Percentiles rank a stretch among this genome's conserved stretches.
phyloP scores from a whole-genome alignment of 2,888 invertebrate genomes.

The Volucella inanis region DNA sequence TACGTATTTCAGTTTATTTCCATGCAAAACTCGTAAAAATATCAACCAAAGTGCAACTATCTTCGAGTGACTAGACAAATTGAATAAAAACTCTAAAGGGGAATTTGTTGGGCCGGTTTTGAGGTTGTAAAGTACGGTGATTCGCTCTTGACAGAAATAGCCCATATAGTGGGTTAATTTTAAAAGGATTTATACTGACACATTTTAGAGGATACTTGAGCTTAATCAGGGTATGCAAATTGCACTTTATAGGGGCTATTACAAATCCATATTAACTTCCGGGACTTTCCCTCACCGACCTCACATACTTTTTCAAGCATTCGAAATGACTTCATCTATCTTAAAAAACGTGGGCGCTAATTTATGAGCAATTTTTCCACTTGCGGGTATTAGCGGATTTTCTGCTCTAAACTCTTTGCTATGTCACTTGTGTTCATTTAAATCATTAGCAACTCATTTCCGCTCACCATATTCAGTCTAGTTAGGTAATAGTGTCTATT shows the following conservation, averaged over 20 bases:
- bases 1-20: conserved; percentile 11
- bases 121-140: background rate
- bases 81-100: conserved; percentile 21
- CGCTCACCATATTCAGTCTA: conserved; percentile 17
- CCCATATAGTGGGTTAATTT: background rate
- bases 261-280: background rate
- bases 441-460: conserved; percentile 38
- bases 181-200: background rate
- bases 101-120: conserved; percentile 30
- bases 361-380: background rate
- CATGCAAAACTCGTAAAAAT: conserved; percentile 22
- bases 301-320: background rate
- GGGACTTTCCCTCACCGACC: background rate
- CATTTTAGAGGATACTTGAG: background rate
- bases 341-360: background rate
- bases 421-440: conserved; percentile 14
- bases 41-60: conserved; percentile 14
- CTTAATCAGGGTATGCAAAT: background rate
- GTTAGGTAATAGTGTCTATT: conserved; percentile 26
- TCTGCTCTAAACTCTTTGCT: background rate
- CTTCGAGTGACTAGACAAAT: conserved; percentile 17
- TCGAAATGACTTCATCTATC: conserved; percentile 15
- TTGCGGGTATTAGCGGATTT: background rate
- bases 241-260: background rate
- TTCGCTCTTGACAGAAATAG: background rate